Evolutionary conservation across 2,113 vertebrate species (phyloP), one percentile per base, ranked within the genome.

Genomic region (Ginglymostoma cirratum): DNA sequence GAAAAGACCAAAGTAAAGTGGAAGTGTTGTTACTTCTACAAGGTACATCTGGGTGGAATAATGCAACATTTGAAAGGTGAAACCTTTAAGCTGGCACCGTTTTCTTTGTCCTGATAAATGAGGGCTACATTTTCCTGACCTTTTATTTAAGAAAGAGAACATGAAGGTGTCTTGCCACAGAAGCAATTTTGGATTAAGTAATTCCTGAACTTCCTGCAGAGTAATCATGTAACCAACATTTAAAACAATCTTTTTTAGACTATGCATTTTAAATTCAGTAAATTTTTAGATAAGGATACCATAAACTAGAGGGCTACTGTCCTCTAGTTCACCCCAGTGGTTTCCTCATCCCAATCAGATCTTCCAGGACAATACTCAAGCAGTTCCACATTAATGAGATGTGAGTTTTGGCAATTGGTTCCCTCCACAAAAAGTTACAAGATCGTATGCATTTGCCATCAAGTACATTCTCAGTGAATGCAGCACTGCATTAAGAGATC

Each of bases 381-480:
- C 69, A 66, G 92, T 94, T 95, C 67, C 93, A 95, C 93, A 94
- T 94, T 70, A 48, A 38, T 23, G 15, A 48, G 93, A 95, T 72
- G 67, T 67, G 23, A 21, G 66, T 70, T 95, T 95, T 72, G 93
- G 93, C 93, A 70, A 95, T 27, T 55, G 24, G 70, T 23, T 95
- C n/a, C 93, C 93, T 48, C 93, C 92, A 70, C 92, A 94, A 95
- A 66, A 95, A 95, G 42, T 70, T 95, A 95, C 94, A 95, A 95
- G 94, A 95, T 27, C 94, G 76, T 67, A 95, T 95, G 94, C 94
- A 95, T 70, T 95, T 69, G 72, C 94, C 94, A 95, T 70, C 38
- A 95, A 95, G 67, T 48, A 95, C 94, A 72, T 70, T 48, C 87
- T 90, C 87, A 90, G 52, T 90, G 87, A 90, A 61, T 90, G 94